Evolutionary conservation across 2,888 invertebrate species (phyloP).

Genomic region (Didymodactylos carnosus): DNA sequence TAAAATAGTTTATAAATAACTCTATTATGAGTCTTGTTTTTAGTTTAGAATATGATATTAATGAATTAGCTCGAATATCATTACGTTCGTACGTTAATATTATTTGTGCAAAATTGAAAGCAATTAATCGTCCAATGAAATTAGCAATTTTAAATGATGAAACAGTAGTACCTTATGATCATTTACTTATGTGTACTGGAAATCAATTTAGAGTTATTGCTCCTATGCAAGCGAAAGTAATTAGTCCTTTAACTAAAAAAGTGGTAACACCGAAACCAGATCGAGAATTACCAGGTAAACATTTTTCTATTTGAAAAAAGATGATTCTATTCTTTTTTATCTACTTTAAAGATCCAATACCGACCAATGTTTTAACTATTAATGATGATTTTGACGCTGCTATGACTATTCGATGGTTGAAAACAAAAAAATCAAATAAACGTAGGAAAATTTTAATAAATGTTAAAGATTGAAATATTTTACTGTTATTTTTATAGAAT

Average conservation of each 20-base stretch:
- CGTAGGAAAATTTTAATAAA: not conserved
- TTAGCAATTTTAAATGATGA: constrained; percentile 25
- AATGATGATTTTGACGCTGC: constrained; percentile 32
- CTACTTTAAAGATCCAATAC: constrained; percentile 20
- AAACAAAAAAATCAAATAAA: not conserved
- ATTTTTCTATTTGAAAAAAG: not conserved
- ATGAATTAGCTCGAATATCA: constrained; percentile 39
- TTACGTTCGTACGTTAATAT: constrained; percentile 48
- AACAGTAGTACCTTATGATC: constrained; percentile 30
- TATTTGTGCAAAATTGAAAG: constrained; percentile 36
- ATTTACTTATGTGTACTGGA: constrained; percentile 30
- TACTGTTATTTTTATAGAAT: constrained; percentile 16
- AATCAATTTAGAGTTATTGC: constrained; percentile 27
- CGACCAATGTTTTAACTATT: constrained; percentile 26
- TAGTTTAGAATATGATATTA: constrained; percentile 20
- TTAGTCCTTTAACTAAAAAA: constrained; percentile 10
- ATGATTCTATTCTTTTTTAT: too few species aligned
- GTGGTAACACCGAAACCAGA: not conserved
- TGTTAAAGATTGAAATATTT: not conserved
- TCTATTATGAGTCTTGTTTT: not conserved
- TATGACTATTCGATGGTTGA: constrained; percentile 17
- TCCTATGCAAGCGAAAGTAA: constrained; percentile 24
- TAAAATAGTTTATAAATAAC: not conserved
- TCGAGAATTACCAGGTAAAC: not conserved
- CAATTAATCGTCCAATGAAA: constrained; percentile 26